Evolutionary conservation across 2,888 invertebrate genomes (phyloP).

Genomic region (Cryptus viduatorius): DNA sequence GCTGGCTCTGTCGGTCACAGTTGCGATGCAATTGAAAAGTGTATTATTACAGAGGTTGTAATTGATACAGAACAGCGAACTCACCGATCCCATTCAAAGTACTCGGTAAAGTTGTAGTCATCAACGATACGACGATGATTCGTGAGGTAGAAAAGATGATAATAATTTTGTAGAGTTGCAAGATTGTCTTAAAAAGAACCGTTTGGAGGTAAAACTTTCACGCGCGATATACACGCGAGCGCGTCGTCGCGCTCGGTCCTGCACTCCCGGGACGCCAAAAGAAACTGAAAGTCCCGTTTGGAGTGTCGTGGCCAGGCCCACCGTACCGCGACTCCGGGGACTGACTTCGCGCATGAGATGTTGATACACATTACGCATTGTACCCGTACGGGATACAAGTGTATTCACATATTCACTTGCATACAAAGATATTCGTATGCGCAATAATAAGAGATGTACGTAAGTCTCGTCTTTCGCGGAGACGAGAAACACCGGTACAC

Average conservation of each 20-base stretch:
- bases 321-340: conserved; percentile 50
- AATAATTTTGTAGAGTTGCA: not conserved
- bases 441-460: not conserved
- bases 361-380: conserved; percentile 51
- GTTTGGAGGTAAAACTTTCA: conserved; percentile 73
- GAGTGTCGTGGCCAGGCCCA: conserved; percentile 56
- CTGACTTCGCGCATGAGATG: conserved; percentile 39
- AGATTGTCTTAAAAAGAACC: not conserved
- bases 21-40: conserved; percentile 1
- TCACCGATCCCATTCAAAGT: conserved; percentile 6
- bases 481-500: not conserved
- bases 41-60: not conserved
- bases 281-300: conserved; percentile 83
- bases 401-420: conserved; percentile 3
- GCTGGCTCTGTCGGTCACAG: not conserved
- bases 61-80: conserved; percentile 11
- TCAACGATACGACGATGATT: not conserved
- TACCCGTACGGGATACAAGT: conserved; percentile 19
- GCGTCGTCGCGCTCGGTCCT: conserved; percentile 74
- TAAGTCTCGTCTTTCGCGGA: not conserved
- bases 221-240: conserved; percentile 69
- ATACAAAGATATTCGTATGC: not conserved
- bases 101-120: not conserved
- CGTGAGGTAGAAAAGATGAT: not conserved
- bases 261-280: conserved; percentile 81